These are phyloP conservation scores for Charaxes varanes DNA, from an alignment of 1,140 invertebrate species.

Conservation along the genomic window DNA sequence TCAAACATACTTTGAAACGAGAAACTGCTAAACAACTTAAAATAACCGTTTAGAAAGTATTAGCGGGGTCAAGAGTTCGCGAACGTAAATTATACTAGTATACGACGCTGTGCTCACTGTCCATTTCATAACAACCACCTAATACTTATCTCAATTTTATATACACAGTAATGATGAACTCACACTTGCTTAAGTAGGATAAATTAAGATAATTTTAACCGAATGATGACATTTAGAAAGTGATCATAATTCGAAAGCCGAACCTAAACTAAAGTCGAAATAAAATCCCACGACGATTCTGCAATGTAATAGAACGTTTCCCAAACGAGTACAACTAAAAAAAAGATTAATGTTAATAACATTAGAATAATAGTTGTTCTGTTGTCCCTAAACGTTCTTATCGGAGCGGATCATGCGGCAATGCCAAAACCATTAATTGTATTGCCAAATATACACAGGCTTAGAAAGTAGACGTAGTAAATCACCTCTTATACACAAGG, in stretches of 20 bases:
- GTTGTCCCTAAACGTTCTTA: neutral
- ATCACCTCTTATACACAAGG: conserved; percentile 33
- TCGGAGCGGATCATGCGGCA: conserved; percentile 2
- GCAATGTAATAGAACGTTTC: neutral
- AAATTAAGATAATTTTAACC: neutral
- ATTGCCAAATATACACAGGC: conserved; percentile 24
- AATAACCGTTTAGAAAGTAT: conserved; percentile 52
- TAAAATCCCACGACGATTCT: too few species aligned
- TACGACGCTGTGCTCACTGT: conserved; percentile 13
- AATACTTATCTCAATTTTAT: neutral
- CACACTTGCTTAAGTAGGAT: too few species aligned
- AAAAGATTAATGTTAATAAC: neutral
- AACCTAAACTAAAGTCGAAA: too few species aligned
- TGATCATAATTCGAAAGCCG: too few species aligned
- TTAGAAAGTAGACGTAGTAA: conserved; percentile 42
- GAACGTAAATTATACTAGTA: conserved; percentile 24
- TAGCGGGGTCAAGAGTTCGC: conserved; percentile 42
- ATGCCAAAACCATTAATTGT: conserved; percentile 12
- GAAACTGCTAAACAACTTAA: conserved; percentile 24
- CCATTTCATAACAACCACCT: conserved; percentile 1
- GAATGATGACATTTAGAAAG: too few species aligned
- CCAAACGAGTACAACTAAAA: neutral
- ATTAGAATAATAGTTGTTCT: conserved; percentile 3
- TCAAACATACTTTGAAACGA: conserved; percentile 14
- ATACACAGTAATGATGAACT: neutral